Evolutionary conservation across 30 jellyfish, hydroid and myxozoan species (phyloP), one percentile per base, ranked within the genome.

Genomic region (Cassiopea xamachana): DNA sequence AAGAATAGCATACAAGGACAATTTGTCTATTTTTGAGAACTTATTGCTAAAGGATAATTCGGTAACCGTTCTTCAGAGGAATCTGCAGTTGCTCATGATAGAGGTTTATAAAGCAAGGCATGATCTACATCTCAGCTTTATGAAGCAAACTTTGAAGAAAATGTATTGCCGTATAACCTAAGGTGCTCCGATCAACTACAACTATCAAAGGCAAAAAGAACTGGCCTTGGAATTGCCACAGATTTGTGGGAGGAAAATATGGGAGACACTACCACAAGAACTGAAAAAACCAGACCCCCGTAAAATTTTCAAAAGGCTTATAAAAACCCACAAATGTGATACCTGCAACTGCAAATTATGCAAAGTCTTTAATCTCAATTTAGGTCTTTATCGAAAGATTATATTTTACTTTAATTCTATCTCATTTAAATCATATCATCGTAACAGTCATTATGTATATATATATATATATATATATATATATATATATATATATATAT

Each of bases 71-170:
- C 59, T 13, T 73, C 51, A 73, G 82, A 73, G 59, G 62, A 73
- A 73, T 59, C 39, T 27, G 39, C 39, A 27, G 39, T 27, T 27
- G 39, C 51, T 73, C 62, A 44, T 39, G 82, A 13, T 73, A 16
- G 76, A 19, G 46, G 0, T 16, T 19, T 67, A 67, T 1, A 67
- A 0, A 67, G 46, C 19, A 67, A 67, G 19, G 7, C 46, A 19
- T 14, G 46, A 67, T 67, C 76, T 16, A 67, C 0, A 67, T 67
- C 82, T 59, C 62, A 73, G 59, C 59, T 2, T 73, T 39, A 0
- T 39, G 82, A 44, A 73, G 62, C 82, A 73, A 73, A 73, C 39
- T 73, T 73, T 46, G 82, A 73, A 44, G 82, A 73, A 73, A 73
- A 44, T 2, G 82, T 3, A 27, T 12, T 46, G 62, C 82, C 69